Conservation (phyloP, 2,888 invertebrate species). For the Oscheius sp. region DNA sequence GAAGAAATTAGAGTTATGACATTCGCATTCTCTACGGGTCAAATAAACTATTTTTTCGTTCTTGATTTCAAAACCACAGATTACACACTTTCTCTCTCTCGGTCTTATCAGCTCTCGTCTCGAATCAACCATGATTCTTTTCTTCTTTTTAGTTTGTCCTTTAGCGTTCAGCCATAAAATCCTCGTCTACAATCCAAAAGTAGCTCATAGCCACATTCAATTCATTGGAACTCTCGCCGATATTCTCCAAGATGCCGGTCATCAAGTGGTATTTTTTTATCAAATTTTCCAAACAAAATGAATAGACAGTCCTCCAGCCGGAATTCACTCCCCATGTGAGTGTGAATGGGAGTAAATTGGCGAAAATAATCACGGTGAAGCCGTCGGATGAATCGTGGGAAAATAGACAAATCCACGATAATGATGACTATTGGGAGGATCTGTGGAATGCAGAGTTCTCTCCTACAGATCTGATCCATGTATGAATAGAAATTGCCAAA, state of each 20-base stretch:
- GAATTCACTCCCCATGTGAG: conserved; percentile 8
- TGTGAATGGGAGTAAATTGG: neutral
- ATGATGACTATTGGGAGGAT: conserved; percentile 17
- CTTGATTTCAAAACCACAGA: no score
- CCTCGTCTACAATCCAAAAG: conserved; percentile 39
- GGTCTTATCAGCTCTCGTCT: no score
- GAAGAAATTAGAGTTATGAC: neutral
- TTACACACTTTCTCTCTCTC: no score
- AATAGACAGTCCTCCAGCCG: conserved; percentile 15
- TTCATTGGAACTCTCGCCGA: conserved; percentile 44
- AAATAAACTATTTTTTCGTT: no score
- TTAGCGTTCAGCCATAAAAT: conserved; percentile 31
- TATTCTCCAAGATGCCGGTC: conserved; percentile 34
- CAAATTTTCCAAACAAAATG: neutral
- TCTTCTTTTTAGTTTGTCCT: neutral
- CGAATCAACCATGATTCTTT: neutral
- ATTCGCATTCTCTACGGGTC: no score
- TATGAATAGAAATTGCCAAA: neutral
- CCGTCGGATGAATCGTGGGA: conserved; percentile 4
- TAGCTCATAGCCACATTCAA: conserved; percentile 42
- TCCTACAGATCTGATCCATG: conserved; percentile 5
- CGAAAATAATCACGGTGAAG: neutral
- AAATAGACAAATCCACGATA: conserved; percentile 7
- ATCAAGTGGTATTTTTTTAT: conserved; percentile 50
- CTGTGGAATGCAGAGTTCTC: conserved; percentile 15